phyloP scores from a whole-genome alignment of 2,888 invertebrate genomes.

The Coleophora flavipennella region DNA sequence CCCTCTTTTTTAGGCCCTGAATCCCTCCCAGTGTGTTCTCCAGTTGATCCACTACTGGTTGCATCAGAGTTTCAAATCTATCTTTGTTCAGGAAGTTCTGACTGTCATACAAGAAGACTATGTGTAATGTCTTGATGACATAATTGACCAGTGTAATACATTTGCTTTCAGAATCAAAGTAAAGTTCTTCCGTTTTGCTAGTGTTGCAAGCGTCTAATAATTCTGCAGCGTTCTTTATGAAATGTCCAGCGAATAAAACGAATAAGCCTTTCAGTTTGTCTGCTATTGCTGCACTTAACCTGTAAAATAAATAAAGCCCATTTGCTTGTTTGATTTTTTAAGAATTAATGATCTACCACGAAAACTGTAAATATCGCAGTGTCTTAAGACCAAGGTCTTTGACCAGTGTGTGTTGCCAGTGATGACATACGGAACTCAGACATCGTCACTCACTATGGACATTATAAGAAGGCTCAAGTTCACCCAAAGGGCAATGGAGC shows the following conservation, averaged over 20 bases:
- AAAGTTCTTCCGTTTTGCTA: slow-evolving; percentile 65
- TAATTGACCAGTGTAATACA: slow-evolving; percentile 77
- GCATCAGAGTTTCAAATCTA: slow-evolving; percentile 86
- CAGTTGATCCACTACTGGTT: slow-evolving; percentile 90
- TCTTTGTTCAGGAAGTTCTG: slow-evolving; percentile 89
- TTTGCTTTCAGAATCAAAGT: slow-evolving; percentile 70
- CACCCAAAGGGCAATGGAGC: no score
- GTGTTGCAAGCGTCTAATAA: slow-evolving; percentile 80
- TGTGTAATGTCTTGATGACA: slow-evolving; percentile 81
- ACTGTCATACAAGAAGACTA: slow-evolving; percentile 86
- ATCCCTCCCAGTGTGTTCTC: slow-evolving; percentile 82
- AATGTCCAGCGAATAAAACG: slow-evolving; percentile 89
- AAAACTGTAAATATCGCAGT: no score
- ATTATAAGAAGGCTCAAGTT: no score
- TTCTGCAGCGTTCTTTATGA: slow-evolving; percentile 84
- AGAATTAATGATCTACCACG: no score
- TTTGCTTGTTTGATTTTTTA: no score
- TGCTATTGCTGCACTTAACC: slow-evolving; percentile 83
- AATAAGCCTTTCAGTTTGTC: slow-evolving; percentile 89
- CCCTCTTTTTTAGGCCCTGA: slow-evolving; percentile 72
- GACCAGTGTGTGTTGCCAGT: no score
- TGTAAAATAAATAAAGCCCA: slow-evolving; percentile 34
- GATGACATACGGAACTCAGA: no score
- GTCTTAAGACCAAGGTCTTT: no score
- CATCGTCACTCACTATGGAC: no score